Percentiles rank a stretch among this genome's conserved stretches.
Conservation (phyloP, 2,888 invertebrate genomes). For the Syrista parreyssii region DNA sequence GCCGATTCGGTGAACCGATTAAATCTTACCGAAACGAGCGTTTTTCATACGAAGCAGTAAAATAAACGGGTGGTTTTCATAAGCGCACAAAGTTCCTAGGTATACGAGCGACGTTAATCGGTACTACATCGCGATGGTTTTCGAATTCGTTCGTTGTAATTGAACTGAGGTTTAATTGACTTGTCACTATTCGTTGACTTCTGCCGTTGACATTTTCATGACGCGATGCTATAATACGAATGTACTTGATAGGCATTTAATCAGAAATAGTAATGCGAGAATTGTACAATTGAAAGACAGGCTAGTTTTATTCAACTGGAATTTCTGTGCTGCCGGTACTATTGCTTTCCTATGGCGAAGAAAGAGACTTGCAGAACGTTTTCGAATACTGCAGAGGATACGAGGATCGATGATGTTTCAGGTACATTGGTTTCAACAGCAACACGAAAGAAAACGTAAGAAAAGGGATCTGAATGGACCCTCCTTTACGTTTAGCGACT, state of each 20-base stretch:
- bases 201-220: background rate
- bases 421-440: conserved; percentile 96
- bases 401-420: conserved; percentile 59
- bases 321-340: background rate
- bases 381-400: background rate
- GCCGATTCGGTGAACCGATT: conserved; percentile 18
- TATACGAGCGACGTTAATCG: background rate
- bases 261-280: background rate
- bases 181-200: background rate
- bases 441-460: conserved; percentile 85
- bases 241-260: background rate
- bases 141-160: background rate
- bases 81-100: background rate
- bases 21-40: background rate
- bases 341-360: background rate
- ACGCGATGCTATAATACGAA: background rate
- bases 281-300: background rate
- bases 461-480: conserved; percentile 85
- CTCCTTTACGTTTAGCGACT: conserved; percentile 64
- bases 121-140: background rate
- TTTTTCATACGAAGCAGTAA: background rate
- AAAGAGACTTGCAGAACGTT: background rate
- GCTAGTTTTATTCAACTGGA: background rate
- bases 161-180: background rate
- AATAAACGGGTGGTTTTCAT: background rate